Conservation (phyloP, 2,113 vertebrate genomes). For the Excalfactoria chinensis region DNA sequence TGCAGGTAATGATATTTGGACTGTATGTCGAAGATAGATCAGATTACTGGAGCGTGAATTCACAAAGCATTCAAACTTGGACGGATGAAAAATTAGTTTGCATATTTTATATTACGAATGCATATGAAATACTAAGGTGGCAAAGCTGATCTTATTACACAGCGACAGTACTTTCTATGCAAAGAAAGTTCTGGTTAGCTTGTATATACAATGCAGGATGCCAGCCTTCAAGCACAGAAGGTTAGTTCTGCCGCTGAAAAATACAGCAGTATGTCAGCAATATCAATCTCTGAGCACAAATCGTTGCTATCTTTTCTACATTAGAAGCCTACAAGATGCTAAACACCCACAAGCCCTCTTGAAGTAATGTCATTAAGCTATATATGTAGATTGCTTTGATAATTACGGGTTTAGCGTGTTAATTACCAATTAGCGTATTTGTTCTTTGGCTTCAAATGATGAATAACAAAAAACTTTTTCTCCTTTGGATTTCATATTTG, state of each 20-base stretch:
- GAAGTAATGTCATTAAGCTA: not conserved
- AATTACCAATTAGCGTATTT: not conserved
- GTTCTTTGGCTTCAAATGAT: not conserved
- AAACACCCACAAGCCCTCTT: not conserved
- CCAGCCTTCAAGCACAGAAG: not conserved
- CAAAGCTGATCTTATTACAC: not conserved
- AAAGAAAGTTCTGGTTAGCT: not conserved
- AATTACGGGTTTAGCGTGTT: not conserved
- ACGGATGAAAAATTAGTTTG: slow-evolving; percentile 32
- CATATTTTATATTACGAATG: slow-evolving; percentile 44
- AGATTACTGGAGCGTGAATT: slow-evolving; percentile 45
- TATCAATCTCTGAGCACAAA: not conserved
- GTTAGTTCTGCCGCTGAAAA: not conserved
- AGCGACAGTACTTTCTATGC: not conserved
- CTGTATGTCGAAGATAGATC: slow-evolving; percentile 23
- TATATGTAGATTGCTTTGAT: not conserved
- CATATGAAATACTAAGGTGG: slow-evolving; percentile 11
- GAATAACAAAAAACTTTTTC: not conserved
- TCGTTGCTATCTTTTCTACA: not conserved
- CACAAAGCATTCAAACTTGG: slow-evolving; percentile 31
- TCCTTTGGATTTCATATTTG: not conserved
- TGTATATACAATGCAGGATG: not conserved
- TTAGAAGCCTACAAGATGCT: not conserved
- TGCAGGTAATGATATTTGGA: slow-evolving; percentile 49
- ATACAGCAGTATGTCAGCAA: not conserved